A percentile compares a stretch with the other conserved stretches of the same genome.
Conservation (phyloP, 2,888 invertebrate genomes). For the Xylocampa areola region DNA sequence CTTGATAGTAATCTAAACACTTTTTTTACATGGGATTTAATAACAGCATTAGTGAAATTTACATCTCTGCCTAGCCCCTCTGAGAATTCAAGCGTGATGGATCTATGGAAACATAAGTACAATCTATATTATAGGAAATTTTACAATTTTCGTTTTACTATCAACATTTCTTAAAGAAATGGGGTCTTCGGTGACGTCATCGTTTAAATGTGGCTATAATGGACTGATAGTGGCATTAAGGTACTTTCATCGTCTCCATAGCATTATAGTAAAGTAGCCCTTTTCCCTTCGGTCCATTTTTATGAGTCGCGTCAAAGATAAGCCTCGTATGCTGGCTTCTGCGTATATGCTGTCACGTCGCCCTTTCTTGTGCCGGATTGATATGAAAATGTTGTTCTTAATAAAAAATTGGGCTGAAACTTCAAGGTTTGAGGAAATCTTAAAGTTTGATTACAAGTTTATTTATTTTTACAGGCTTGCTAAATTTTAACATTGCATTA, state of each 20-base stretch:
- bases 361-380: conserved; percentile 34
- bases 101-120: no score
- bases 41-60: no score
- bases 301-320: conserved; percentile 56
- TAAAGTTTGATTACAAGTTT: no score
- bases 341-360: conserved; percentile 29
- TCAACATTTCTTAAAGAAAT: conserved; percentile 36
- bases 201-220: conserved; percentile 39
- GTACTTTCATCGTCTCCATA: conserved; percentile 34
- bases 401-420: background rate
- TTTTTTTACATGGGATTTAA: no score
- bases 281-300: conserved; percentile 55
- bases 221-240: conserved; percentile 55
- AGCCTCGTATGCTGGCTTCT: conserved; percentile 40
- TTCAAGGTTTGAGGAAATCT: no score
- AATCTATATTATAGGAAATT: no score
- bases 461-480: no score
- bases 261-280: conserved; percentile 46
- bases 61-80: no score
- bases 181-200: conserved; percentile 29
- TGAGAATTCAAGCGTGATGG: no score
- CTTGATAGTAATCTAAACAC: no score
- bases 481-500: no score
- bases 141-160: conserved; percentile 35
- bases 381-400: conserved; percentile 30